phyloP scores from a whole-genome alignment of 2,888 invertebrate genomes.

The Mesoligia furuncula region DNA sequence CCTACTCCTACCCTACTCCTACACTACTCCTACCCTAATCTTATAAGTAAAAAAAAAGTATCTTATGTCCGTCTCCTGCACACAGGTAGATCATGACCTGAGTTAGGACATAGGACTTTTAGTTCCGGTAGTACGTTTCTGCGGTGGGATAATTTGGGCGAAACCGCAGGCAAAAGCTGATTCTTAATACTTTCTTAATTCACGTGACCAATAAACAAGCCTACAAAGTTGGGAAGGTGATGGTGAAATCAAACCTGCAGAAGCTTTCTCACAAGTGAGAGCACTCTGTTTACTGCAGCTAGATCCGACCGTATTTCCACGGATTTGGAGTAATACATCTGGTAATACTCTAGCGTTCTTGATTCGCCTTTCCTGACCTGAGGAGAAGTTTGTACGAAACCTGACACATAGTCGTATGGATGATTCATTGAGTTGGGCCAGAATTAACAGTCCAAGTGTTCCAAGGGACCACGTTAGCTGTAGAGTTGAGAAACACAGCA shows the following conservation, averaged over 20 bases:
- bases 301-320: not conserved
- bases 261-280: not conserved
- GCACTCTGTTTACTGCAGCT: conserved; percentile 2
- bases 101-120: not conserved
- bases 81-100: not conserved
- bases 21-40: too few species aligned
- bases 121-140: not conserved
- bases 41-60: too few species aligned
- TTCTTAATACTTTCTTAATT: not conserved
- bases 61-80: too few species aligned
- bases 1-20: too few species aligned
- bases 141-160: not conserved
- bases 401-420: not conserved
- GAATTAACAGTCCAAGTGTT: not conserved
- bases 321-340: not conserved
- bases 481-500: not conserved
- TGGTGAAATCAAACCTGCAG: not conserved
- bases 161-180: not conserved
- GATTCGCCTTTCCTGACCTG: not conserved
- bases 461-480: not conserved
- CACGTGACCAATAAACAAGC: not conserved
- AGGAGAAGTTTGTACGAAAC: not conserved
- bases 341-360: not conserved
- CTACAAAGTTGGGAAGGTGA: not conserved
- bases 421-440: not conserved